phyloP scores from a whole-genome alignment of 1,140 invertebrate genomes.

The Aphelenchoides avenae region DNA sequence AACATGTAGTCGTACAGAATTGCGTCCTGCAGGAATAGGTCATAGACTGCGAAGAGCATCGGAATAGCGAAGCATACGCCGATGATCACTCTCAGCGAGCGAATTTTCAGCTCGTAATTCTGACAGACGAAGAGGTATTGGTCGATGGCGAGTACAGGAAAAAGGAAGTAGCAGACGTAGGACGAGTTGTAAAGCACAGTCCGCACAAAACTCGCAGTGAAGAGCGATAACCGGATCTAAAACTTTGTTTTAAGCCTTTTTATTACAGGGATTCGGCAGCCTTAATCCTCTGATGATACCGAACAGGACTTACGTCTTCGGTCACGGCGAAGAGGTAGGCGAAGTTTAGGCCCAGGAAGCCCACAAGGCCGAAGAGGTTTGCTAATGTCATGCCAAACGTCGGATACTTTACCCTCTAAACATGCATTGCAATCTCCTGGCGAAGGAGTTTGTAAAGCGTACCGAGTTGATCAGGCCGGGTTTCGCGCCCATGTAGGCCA shows the following conservation, averaged over 20 bases:
- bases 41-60: conserved; percentile 50
- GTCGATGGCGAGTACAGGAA: conserved; percentile 50
- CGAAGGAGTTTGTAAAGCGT: too few species aligned
- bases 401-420: neutral
- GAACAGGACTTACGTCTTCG: conserved; percentile 43
- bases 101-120: conserved; percentile 41
- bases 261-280: neutral
- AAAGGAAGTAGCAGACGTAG: conserved; percentile 51
- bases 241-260: too few species aligned
- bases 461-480: conserved; percentile 46
- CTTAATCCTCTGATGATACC: neutral
- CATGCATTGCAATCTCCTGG: too few species aligned
- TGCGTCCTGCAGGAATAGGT: conserved; percentile 46
- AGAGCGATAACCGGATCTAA: conserved; percentile 36
- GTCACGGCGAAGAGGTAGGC: conserved; percentile 44
- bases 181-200: conserved; percentile 49
- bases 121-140: conserved; percentile 51
- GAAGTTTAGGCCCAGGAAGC: conserved; percentile 47
- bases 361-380: conserved; percentile 47
- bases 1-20: conserved; percentile 53
- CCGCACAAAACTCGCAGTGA: conserved; percentile 43
- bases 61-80: conserved; percentile 45
- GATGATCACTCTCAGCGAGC: conserved; percentile 34
- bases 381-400: conserved; percentile 46
- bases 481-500: conserved; percentile 47